Percentiles rank a stretch among this genome's conserved stretches.
Evolutionary conservation across 2,113 vertebrate genomes (phyloP).

Genomic region (Ceratotherium simum): DNA sequence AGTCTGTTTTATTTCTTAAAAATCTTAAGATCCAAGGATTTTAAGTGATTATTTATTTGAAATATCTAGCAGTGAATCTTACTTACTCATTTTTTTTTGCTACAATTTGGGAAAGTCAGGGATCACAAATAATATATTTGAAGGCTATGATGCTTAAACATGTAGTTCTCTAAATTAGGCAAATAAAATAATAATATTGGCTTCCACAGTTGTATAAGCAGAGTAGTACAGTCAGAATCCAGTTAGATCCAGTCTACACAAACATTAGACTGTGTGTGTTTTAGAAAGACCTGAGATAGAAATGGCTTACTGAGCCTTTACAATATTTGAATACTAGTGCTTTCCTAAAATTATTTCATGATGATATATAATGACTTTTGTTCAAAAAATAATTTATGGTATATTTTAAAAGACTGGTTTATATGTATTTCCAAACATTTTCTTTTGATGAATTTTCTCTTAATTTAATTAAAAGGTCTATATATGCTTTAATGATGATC

Average conservation of each 20-base stretch:
- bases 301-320: background rate
- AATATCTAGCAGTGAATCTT: background rate
- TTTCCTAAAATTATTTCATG: constrained; percentile 1
- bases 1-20: background rate
- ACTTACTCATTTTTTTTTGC: background rate
- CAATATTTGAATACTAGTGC: background rate
- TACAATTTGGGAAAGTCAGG: background rate
- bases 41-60: constrained; percentile 52
- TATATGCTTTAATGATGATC: background rate
- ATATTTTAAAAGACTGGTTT: background rate
- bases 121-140: constrained; percentile 26
- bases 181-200: constrained; percentile 24
- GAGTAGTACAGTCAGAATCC: background rate
- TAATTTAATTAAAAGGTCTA: background rate
- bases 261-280: constrained; percentile 21
- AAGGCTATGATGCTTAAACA: background rate
- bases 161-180: constrained; percentile 8
- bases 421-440: background rate
- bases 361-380: background rate
- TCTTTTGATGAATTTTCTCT: background rate
- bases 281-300: background rate
- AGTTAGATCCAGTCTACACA: background rate
- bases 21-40: background rate
- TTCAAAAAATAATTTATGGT: constrained; percentile 14
- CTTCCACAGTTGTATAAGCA: background rate